A percentile compares a stretch with the other conserved stretches of the same genome.
phyloP scores from a whole-genome alignment of 2,113 vertebrate genomes.

The Edolisoma coerulescens region DNA sequence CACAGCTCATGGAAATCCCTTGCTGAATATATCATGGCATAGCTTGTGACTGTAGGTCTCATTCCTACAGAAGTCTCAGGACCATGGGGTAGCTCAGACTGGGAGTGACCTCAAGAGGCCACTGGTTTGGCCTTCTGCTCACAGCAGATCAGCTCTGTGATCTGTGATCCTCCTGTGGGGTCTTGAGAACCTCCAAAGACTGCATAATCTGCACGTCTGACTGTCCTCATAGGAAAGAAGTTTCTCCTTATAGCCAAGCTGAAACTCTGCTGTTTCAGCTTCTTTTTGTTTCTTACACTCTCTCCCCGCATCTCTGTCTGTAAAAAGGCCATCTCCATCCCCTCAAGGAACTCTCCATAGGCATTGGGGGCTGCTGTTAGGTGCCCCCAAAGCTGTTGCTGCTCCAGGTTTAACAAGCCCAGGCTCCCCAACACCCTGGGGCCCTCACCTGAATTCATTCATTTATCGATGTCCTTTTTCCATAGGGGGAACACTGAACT shows the following conservation, averaged over 20 bases:
- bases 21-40: neutral
- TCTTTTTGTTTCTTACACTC: neutral
- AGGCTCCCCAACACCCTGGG: neutral
- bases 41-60: neutral
- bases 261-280: neutral
- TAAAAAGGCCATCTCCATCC: neutral
- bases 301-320: rapidly evolving
- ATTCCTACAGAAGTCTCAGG: neutral
- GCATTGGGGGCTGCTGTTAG: neutral
- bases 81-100: neutral
- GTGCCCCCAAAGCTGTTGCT: neutral
- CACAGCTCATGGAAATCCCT: neutral
- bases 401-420: neutral
- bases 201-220: neutral
- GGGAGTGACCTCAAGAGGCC: neutral
- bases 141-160: neutral
- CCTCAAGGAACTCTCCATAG: neutral
- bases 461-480: neutral
- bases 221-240: neutral
- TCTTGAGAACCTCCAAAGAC: neutral
- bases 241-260: neutral
- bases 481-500: rapidly evolving
- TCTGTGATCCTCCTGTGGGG: neutral
- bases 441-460: neutral
- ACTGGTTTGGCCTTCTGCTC: neutral